Evolutionary conservation across 2,888 invertebrate species (phyloP), one percentile per base, ranked within the genome.

Genomic region (Philonicus albiceps): DNA sequence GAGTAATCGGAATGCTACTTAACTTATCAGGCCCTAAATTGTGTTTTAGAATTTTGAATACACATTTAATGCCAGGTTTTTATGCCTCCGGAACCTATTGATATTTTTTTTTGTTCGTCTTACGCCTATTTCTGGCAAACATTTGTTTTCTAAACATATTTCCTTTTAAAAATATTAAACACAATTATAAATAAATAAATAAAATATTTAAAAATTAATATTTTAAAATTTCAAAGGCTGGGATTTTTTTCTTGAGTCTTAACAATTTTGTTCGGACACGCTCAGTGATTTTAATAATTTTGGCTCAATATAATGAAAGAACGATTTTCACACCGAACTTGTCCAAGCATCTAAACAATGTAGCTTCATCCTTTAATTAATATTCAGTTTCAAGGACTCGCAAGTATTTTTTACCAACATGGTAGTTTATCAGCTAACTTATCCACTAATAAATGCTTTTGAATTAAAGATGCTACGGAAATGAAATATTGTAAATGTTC

Each of bases 1-100:
- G 74, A 34, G n/a, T 49, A 49, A n/a, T 49, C 49, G 49, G 49
- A 49, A 49, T 49, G 49, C 31, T 53, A 53, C 53, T 86, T 74
- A 40, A 73, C 2, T 72, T 34, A 30, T 43, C 86, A 55, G 87
- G 87, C 87, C 85, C 87, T 75, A 53, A 87, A 87, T 85, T 85
- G 72, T 73, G 86, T 72, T 55, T 27, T 31, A 16, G 55, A 84
- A 43, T 84, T 84, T 74, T 4, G 30, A 86, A 76, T 80, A 81
- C 30, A 76, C 3, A 37, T 34, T 80, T 80, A 27, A 34, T 31
- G 37, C 53, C 34, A 43, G 30, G 1, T 40, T 30, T n/a, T 85
- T 22, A 81, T 43, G 31, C 64, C 37, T 73, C 85, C 85, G 85
- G 85, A 74, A 85, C 49, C 30, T 74, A 73, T 11, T 85, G 43